Evolutionary conservation across 2,113 vertebrate genomes (phyloP).

Genomic region (Sula dactylatra): DNA sequence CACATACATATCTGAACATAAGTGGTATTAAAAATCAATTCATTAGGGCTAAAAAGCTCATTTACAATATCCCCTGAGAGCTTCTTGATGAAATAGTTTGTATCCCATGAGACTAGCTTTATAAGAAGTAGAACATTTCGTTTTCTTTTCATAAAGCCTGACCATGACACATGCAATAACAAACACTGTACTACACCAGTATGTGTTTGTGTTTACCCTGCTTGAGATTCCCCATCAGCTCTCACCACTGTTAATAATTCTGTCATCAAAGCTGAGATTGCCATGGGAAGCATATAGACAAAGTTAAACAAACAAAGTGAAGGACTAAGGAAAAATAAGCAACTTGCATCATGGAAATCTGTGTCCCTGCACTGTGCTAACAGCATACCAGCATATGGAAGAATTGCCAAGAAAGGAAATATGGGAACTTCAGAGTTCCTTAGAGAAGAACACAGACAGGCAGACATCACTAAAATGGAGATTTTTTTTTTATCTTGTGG

Average conservation of each 20-base stretch:
- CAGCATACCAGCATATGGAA: constrained; percentile 24
- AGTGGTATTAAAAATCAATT: not conserved
- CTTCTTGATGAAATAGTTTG: not conserved
- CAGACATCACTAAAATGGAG: not conserved
- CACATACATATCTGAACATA: not conserved
- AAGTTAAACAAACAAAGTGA: constrained; percentile 52
- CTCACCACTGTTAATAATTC: constrained; percentile 52
- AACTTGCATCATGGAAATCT: constrained; percentile 67
- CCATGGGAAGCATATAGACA: constrained; percentile 61
- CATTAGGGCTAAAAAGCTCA: not conserved
- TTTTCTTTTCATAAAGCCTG: constrained; percentile 21
- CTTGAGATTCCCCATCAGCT: constrained; percentile 33
- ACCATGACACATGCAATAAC: constrained; percentile 42
- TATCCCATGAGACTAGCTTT: not conserved
- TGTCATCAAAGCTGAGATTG: constrained; percentile 45
- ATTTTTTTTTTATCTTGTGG: not conserved
- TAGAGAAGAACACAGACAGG: not conserved
- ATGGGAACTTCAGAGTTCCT: not conserved
- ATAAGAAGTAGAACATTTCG: constrained; percentile 25
- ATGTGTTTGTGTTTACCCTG: constrained; percentile 56
- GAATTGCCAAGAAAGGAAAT: constrained; percentile 49
- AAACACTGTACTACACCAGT: not conserved
- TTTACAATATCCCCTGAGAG: not conserved
- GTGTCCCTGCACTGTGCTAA: constrained; percentile 1
- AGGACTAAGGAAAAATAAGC: constrained; percentile 54